phyloP scores from a whole-genome alignment of 2,888 invertebrate species.

The Apantesis nais region DNA sequence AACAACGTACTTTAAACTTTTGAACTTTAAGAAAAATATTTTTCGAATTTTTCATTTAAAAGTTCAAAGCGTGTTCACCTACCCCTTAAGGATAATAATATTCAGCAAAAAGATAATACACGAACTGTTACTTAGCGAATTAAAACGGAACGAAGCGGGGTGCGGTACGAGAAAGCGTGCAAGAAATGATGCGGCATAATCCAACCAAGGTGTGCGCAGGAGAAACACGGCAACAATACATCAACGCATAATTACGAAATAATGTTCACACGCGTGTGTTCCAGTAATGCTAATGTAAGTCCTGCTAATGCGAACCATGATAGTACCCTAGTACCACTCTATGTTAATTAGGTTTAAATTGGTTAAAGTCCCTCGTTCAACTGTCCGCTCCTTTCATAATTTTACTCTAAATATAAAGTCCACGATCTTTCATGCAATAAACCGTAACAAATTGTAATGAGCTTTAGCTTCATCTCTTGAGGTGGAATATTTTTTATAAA shows the following conservation, averaged over 20 bases:
- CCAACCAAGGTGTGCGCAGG: slow-evolving; percentile 36
- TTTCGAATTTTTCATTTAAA: too few relatives aligned
- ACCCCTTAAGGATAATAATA: slow-evolving; percentile 7
- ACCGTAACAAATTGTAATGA: neutral
- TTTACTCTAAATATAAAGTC: neutral
- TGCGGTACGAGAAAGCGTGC: slow-evolving; percentile 57
- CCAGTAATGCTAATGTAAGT: slow-evolving; percentile 33
- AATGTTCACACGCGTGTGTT: slow-evolving; percentile 54
- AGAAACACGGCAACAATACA: slow-evolving; percentile 51
- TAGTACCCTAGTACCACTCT: neutral
- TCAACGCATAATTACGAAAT: slow-evolving; percentile 60
- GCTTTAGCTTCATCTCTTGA: neutral
- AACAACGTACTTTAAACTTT: neutral
- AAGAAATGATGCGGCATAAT: slow-evolving; percentile 62
- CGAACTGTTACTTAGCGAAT: slow-evolving; percentile 33
- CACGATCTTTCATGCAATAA: neutral
- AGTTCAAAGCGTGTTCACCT: neutral
- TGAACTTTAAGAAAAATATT: too few relatives aligned
- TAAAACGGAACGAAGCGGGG: slow-evolving; percentile 50
- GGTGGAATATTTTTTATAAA: neutral
- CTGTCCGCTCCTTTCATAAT: neutral
- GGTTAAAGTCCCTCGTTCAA: neutral
- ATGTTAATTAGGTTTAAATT: neutral
- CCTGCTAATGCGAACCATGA: neutral
- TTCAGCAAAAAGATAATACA: slow-evolving; percentile 14